Percentiles rank a stretch among this genome's conserved stretches.
phyloP scores from a whole-genome alignment of 1,140 invertebrate species.

The Batillaria attramentaria region DNA sequence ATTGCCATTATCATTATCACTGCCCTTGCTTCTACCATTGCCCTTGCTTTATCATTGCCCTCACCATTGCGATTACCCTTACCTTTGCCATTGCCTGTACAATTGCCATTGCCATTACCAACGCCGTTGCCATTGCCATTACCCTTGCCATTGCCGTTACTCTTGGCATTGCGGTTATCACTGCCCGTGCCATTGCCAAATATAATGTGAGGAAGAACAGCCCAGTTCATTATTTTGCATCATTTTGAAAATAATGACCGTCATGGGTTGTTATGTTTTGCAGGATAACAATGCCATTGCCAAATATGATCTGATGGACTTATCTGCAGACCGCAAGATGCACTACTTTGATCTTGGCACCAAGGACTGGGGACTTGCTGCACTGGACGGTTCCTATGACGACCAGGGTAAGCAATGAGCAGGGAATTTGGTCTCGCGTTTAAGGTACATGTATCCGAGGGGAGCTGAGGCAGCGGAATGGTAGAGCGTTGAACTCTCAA shows the following conservation, averaged over 20 bases:
- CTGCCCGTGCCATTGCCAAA: neutral
- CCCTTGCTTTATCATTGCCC: no score
- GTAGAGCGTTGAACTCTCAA: neutral
- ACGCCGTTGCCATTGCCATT: neutral
- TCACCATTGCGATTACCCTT: no score
- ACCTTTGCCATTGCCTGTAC: no score
- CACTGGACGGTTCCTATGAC: conserved; percentile 6
- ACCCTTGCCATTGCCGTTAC: neutral
- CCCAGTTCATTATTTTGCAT: neutral
- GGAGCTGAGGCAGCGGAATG: no score
- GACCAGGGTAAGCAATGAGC: neutral
- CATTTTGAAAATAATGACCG: no score
- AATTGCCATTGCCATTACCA: no score
- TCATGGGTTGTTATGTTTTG: neutral
- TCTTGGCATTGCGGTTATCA: neutral
- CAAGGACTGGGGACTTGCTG: conserved; percentile 15
- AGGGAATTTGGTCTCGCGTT: no score
- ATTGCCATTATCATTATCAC: no score
- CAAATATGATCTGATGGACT: neutral
- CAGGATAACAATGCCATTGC: conserved; percentile 20
- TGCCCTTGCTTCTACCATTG: no score
- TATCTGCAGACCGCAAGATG: neutral
- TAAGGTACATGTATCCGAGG: no score
- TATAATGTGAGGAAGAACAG: no score
- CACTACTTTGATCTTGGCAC: conserved; percentile 2